Conservation (phyloP, 2,113 vertebrate species). For the Dasyurus viverrinus region DNA sequence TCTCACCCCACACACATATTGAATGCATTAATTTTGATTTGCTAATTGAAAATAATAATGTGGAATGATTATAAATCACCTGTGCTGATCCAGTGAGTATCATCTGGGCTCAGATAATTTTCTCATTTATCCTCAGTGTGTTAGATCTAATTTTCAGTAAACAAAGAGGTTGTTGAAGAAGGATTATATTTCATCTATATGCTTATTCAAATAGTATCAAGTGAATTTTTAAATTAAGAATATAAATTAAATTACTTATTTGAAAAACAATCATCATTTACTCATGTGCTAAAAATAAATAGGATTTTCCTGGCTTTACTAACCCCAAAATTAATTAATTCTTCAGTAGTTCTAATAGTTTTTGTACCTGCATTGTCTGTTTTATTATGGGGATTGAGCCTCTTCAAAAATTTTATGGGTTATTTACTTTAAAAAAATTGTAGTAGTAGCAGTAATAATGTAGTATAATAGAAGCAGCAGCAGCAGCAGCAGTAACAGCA, state of each 20-base stretch:
- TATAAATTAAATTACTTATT: neutral
- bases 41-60: slow-evolving; percentile 9
- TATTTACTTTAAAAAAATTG: neutral
- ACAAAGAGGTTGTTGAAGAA: neutral
- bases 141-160: slow-evolving; percentile 5
- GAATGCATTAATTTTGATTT: slow-evolving; percentile 34
- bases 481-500: no score
- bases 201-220: slow-evolving; percentile 11
- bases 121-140: slow-evolving; percentile 32
- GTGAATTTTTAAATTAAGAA: neutral
- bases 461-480: no score
- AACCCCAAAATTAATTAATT: neutral
- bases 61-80: slow-evolving; percentile 45
- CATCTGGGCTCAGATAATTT: neutral
- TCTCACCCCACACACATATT: neutral
- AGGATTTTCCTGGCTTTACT: neutral
- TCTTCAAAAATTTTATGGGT: neutral
- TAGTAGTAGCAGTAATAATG: neutral
- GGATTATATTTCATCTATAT: neutral
- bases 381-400: neutral
- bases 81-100: slow-evolving; percentile 12
- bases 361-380: neutral
- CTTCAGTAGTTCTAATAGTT: neutral
- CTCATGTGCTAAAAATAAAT: neutral
- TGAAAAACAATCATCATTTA: neutral